Conservation (phyloP, 2,113 vertebrate genomes). For the Melanotaenia duboulayi region DNA sequence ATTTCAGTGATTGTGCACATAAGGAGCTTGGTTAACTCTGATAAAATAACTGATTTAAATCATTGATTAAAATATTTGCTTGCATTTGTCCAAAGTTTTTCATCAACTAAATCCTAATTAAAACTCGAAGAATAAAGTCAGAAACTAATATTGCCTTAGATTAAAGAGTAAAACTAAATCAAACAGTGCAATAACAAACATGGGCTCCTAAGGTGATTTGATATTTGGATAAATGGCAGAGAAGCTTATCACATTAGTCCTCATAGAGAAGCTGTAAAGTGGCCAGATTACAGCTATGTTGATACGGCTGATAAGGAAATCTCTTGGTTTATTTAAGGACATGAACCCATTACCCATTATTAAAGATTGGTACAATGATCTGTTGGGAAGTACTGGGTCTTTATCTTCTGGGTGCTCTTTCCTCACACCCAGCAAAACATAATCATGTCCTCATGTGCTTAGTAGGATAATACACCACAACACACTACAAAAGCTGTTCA, state of each 20-base stretch:
- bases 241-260: constrained; percentile 29
- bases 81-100: not conserved
- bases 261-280: constrained; percentile 3
- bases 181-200: constrained; percentile 15
- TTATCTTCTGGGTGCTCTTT: not conserved
- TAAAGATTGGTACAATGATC: not conserved
- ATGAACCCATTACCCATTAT: not conserved
- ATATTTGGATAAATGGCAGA: constrained; percentile 30
- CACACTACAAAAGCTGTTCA: not conserved
- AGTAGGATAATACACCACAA: not conserved
- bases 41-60: not conserved
- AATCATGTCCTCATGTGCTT: not conserved
- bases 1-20: constrained; percentile 11
- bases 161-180: constrained; percentile 6
- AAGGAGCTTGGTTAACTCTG: constrained; percentile 2
- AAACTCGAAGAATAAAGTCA: constrained; percentile 16
- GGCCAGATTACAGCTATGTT: constrained; percentile 1
- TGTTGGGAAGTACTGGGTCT: not conserved
- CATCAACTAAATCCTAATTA: constrained; percentile 5
- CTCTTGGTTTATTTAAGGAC: not conserved
- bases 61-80: not conserved
- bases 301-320: constrained; percentile 15
- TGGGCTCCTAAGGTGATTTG: constrained; percentile 23
- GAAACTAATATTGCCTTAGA: constrained; percentile 6
- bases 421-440: not conserved